Percentiles rank a stretch among this genome's conserved stretches.
These are phyloP conservation scores for Dicycla oo DNA, from an alignment of 2,888 invertebrate genomes.

Conservation along the genomic window DNA sequence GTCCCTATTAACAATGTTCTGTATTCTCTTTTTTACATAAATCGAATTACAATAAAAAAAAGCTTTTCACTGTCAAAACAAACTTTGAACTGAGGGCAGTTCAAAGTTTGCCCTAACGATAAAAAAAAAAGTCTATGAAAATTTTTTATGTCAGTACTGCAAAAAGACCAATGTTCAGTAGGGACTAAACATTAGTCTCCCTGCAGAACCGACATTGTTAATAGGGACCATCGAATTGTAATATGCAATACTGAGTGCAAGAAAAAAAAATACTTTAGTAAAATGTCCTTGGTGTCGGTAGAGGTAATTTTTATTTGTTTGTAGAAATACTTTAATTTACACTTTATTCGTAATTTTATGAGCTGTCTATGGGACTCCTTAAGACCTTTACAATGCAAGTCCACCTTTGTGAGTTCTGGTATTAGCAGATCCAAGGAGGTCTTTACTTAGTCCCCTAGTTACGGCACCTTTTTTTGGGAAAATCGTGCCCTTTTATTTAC, in stretches of 20 bases:
- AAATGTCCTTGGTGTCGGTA: background rate
- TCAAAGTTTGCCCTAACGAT: too few species aligned
- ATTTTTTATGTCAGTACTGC: too few species aligned
- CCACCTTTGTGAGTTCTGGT: background rate
- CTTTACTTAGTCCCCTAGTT: background rate
- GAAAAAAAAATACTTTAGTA: background rate
- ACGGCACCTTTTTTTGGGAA: background rate
- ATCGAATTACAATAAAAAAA: too few species aligned
- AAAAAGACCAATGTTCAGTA: too few species aligned
- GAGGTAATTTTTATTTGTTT: background rate
- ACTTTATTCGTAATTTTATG: background rate
- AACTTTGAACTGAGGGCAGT: too few species aligned
- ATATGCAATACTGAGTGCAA: background rate
- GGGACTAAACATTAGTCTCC: too few species aligned
- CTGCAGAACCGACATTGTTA: too few species aligned
- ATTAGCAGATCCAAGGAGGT: background rate
- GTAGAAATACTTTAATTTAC: background rate
- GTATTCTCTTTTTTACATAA: too few species aligned
- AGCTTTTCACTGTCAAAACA: too few species aligned
- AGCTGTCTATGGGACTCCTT: background rate
- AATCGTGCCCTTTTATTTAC: background rate
- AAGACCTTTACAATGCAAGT: background rate
- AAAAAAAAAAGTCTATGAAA: too few species aligned
- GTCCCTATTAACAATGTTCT: too few species aligned
- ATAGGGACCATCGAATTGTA: too few species aligned